Base-by-base conservation (phyloP, 37 sponge, comb jelly and placozoan genomes). In the Hexactinellida sp. region DNA sequence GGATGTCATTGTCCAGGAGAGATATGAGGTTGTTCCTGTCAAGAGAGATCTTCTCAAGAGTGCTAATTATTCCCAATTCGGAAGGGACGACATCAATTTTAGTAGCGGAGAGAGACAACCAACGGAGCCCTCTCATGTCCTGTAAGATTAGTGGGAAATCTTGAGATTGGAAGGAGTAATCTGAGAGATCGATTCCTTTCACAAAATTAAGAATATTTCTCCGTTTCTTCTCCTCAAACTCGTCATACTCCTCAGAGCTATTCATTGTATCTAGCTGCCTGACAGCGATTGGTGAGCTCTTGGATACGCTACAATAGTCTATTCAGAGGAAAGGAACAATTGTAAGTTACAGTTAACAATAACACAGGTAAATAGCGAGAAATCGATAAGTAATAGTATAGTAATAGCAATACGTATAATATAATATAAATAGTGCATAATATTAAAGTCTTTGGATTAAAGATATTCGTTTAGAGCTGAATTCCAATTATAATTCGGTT, bases 91-190 rank as follows among this genome's bases (percentile, higher is more conserved):
- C 21, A 21, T 63, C 76, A 23, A 63, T 32, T 5, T 28, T 32
- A 23, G 76, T 63, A 63, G 21, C 5, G 3, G 76, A 63, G 3
- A 63, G 30, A n/a, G 28, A 63, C 13, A 63, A n/a, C 76, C 76
- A 63, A 1, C 76, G 76, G 76, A 63, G 76, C 21, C 76, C 76
- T 63, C 76, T 63, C 76, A 63, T 63, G 13, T 63, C 76, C 13
- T 63, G 76, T n/a, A 63, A 63, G 30, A 63, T 63, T 21, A 7
- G 19, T n/a, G 76, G 76, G 30, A 63, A 63, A 63, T 63, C 76
- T 28, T 63, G 76, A 7, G 76, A 63, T 63, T 63, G 21, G 76
- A 63, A 63, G 13, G 76, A 23, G 30, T 63, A 63, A 25, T 23
- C 25, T n/a, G 76, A 63, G 13, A 63, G 76, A 63, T 63, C 76